Evolutionary conservation across 2,797 vertebrate genomes (phyloP).

Genomic region (Tapera naevia): DNA sequence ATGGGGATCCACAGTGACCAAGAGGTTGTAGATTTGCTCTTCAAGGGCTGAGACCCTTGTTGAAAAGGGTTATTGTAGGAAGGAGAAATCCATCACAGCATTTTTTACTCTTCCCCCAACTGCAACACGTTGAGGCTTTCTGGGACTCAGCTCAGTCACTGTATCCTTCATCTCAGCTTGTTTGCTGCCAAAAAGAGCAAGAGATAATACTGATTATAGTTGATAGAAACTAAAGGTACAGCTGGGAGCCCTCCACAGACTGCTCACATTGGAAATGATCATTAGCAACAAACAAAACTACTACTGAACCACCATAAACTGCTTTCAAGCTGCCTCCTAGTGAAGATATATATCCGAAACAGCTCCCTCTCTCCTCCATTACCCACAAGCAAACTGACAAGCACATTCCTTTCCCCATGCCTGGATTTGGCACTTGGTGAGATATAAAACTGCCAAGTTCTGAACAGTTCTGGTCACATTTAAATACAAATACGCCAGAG

Average conservation of each 20-base stretch:
- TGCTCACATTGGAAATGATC: not conserved
- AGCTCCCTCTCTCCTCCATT: not conserved
- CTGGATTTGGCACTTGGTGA: not conserved
- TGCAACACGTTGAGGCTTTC: rapidly evolving
- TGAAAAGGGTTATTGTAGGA: not conserved
- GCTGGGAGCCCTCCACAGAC: not conserved
- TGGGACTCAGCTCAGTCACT: not conserved
- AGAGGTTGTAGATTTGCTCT: not conserved
- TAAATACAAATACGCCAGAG: not conserved
- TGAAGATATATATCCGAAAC: not conserved
- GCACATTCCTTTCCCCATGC: not conserved
- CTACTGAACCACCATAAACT: not conserved
- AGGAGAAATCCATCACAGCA: not conserved
- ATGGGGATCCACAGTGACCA: rapidly evolving
- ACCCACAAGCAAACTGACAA: not conserved
- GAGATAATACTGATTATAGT: not conserved
- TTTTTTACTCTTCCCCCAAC: not conserved
- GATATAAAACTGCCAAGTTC: not conserved
- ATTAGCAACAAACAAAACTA: not conserved
- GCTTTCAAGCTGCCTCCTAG: not conserved
- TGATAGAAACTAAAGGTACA: not conserved
- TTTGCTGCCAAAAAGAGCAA: not conserved
- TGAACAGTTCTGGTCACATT: not conserved
- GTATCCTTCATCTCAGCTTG: not conserved
- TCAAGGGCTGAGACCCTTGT: not conserved